Evolutionary conservation across 2,888 invertebrate species (phyloP), one percentile per base, ranked within the genome.

Genomic region (Pheosia tremula): DNA sequence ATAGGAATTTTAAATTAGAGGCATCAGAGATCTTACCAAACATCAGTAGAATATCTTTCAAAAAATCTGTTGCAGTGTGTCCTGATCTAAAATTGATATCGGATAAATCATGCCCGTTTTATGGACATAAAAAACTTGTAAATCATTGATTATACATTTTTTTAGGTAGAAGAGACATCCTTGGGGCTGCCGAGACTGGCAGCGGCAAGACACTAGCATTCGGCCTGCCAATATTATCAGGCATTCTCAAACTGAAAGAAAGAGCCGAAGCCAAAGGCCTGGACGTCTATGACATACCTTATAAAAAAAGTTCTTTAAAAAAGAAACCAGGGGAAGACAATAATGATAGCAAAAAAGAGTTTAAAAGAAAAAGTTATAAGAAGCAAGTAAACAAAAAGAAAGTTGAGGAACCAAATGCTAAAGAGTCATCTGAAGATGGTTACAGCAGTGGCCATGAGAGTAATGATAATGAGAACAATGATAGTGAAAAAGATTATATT

Each of bases 181-280:
- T 99, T 1, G 99, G 99, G n/a, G 99, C 99, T 61, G 99, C 99
- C 3, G 99, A 99, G 94, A 99, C 99, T 0, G 99, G 99, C 0
- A 99, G 99, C 88, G 99, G 99, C 0, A 99, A 99, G 94, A 99
- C 99, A 0, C 91, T 99, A 59, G 99, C 99, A 0, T 99, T 99
- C 93, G 99, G 98, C 0, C 97, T 99, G 63, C 99, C 99, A 9
- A 96, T 99, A 53, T 89, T 99, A 62, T 94, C 96, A 60, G 97
- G 98, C 13, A 98, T 99, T 68, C 89, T 99, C 74, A 95, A 96
- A 78, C 81, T 96, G 0, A 96, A 96, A 80, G 90, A 91, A 78
- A 90, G 85, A 83, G 91, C 86, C 60, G 86, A 72, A 39, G 73
- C 71, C 54, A 88, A 85, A 77, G 91, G 85, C 57, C 68, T 88